Conservation (phyloP, 2,797 vertebrate species). For the Tragelaphus eurycerus region DNA sequence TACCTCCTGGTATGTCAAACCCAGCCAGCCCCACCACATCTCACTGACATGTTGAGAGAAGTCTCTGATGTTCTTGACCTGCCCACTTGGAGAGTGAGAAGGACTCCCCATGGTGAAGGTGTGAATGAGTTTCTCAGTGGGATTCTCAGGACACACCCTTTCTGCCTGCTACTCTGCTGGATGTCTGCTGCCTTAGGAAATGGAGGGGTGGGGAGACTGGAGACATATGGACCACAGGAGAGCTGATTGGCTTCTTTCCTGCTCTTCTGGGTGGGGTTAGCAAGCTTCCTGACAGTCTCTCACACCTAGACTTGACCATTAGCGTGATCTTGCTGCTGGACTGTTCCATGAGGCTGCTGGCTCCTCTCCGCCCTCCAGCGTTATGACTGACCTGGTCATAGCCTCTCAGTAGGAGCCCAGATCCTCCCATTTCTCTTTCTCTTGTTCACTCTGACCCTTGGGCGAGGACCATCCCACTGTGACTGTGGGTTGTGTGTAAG, state of each 20-base stretch:
- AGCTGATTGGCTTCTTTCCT: neutral
- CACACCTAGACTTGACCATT: neutral
- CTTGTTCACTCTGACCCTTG: neutral
- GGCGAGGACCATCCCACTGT: neutral
- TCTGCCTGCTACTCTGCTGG: neutral
- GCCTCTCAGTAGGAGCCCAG: neutral
- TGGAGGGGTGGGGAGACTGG: no score
- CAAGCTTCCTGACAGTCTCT: neutral
- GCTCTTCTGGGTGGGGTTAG: neutral
- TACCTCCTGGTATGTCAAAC: neutral
- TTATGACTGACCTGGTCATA: neutral
- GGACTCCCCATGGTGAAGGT: neutral
- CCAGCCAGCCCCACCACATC: neutral
- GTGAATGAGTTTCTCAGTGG: constrained; percentile 59
- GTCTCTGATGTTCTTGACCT: neutral
- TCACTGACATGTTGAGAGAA: neutral
- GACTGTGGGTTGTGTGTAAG: rapidly evolving
- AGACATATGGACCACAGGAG: neutral
- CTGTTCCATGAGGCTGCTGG: no score
- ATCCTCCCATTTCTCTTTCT: neutral
- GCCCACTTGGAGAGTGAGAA: neutral
- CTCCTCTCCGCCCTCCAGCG: neutral
- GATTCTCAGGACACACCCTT: neutral
- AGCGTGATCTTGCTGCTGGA: neutral
- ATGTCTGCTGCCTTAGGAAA: neutral